Evolutionary conservation across 2,113 vertebrate species (phyloP).

Genomic region (Macrotus californicus): DNA sequence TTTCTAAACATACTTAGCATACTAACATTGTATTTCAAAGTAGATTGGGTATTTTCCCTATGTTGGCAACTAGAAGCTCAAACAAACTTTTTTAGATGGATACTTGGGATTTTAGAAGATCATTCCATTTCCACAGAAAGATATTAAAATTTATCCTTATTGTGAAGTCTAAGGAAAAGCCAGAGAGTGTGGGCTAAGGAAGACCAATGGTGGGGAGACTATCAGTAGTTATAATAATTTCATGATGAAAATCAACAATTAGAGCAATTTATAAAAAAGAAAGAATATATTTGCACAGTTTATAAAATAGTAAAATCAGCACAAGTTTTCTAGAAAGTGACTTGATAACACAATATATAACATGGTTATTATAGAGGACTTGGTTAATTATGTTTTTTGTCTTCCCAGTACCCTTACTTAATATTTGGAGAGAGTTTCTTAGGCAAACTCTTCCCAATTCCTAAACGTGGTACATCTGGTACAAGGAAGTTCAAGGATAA

Average conservation of each 20-base stretch:
- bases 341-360: neutral
- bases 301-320: neutral
- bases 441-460: neutral
- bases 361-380: neutral
- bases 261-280: neutral
- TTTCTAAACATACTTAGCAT: neutral
- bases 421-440: neutral
- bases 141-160: neutral
- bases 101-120: neutral
- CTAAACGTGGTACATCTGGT: neutral
- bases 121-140: neutral
- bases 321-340: neutral
- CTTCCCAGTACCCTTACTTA: neutral
- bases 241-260: neutral
- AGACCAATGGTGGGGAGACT: neutral
- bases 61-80: neutral
- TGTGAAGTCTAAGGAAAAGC: neutral
- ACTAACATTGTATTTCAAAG: neutral
- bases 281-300: neutral
- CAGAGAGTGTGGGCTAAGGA: neutral
- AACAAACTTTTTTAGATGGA: neutral
- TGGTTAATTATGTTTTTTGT: neutral
- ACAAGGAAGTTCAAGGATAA: neutral
- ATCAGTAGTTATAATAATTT: neutral
- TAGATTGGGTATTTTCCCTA: neutral